These are phyloP conservation scores for Meandrusa payeni DNA, from an alignment of 2,888 invertebrate genomes.

Conservation along the genomic window DNA sequence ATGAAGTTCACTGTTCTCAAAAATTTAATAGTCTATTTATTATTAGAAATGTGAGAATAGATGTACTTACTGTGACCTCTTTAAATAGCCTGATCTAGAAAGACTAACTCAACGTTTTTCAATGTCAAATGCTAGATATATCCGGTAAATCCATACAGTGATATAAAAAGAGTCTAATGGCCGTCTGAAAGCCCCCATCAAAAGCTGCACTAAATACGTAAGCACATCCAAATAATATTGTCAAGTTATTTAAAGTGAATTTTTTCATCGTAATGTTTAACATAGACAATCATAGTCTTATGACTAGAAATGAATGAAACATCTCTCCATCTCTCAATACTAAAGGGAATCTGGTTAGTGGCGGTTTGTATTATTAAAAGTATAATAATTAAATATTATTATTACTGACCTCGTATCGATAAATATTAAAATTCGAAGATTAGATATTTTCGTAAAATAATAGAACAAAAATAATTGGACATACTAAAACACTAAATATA, in stretches of 20 bases:
- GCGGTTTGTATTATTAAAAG: slow-evolving; percentile 47
- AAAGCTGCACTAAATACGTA: slow-evolving; percentile 26
- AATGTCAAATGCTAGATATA: background rate
- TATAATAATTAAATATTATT: slow-evolving; percentile 57
- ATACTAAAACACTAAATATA: slow-evolving; percentile 71
- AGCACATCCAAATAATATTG: slow-evolving; percentile 23
- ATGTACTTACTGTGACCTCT: background rate
- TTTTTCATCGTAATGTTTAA: slow-evolving; percentile 41
- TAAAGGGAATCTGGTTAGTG: slow-evolving; percentile 53
- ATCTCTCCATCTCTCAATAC: slow-evolving; percentile 55
- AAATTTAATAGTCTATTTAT: background rate
- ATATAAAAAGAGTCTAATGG: slow-evolving; percentile 16
- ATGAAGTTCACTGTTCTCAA: slow-evolving; percentile 4
- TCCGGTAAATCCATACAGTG: background rate
- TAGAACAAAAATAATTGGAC: slow-evolving; percentile 60
- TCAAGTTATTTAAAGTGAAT: slow-evolving; percentile 10
- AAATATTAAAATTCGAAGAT: slow-evolving; percentile 70
- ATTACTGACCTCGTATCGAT: slow-evolving; percentile 76
- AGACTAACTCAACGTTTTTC: too few species aligned
- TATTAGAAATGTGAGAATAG: slow-evolving; percentile 1
- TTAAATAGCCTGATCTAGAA: too few species aligned
- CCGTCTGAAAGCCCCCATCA: slow-evolving; percentile 33
- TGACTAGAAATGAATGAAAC: slow-evolving; percentile 75
- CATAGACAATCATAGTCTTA: slow-evolving; percentile 70
- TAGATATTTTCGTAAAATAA: slow-evolving; percentile 63